Conservation (phyloP, 2,888 invertebrate genomes). For the Cantharis rustica region DNA sequence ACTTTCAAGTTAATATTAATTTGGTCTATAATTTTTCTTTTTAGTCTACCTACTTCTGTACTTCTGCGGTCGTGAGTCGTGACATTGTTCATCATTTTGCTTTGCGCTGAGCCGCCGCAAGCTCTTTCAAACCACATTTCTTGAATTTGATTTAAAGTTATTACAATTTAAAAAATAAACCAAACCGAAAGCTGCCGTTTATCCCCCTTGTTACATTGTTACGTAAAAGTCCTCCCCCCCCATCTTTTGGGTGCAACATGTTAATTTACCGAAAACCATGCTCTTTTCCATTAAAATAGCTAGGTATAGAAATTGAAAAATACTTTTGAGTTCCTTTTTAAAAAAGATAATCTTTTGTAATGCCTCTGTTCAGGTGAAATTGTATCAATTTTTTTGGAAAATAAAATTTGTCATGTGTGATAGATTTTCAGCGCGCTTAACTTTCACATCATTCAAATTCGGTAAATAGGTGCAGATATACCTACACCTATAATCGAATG, state of each 20-base stretch:
- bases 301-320: not conserved
- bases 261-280: not conserved
- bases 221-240: not conserved
- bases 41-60: no score
- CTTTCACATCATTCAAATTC: not conserved
- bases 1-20: not conserved
- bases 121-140: not conserved
- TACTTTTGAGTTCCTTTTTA: not conserved
- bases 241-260: not conserved
- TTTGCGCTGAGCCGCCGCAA: not conserved
- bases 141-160: not conserved
- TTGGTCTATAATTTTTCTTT: no score
- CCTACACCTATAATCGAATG: not conserved
- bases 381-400: not conserved
- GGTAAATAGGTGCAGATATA: not conserved
- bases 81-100: not conserved
- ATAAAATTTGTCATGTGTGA: not conserved
- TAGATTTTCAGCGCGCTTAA: not conserved
- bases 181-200: not conserved
- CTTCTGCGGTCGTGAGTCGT: not conserved
- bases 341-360: not conserved
- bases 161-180: not conserved
- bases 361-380: not conserved
- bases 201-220: not conserved
- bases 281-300: not conserved